Base-by-base conservation (phyloP, 2,888 invertebrate species). In the Andricus curvator region DNA sequence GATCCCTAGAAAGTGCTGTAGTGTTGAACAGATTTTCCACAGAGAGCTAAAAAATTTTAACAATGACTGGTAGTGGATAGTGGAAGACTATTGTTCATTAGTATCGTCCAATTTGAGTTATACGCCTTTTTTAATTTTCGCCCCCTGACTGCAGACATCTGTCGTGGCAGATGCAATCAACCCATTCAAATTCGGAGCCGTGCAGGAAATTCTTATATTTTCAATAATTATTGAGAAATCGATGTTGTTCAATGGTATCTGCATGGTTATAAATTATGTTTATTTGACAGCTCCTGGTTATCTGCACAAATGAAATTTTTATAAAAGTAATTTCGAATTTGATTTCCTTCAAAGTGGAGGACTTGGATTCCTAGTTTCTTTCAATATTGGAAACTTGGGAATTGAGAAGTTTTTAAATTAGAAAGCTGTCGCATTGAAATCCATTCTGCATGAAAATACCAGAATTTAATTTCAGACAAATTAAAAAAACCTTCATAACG, bases 231-330 rank as follows among this genome's bases (percentile, higher is more conserved):
- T 62, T 25, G 9, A 74, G 25, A 74, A 13, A 74, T 74, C 74
- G 74, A 74, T 74, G 56, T 56, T 74, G 29, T 56, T 15, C 51
- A 74, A 74, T 51, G 74, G 74, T 74, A 33, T n/a, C 33, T 74
- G 74, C 74, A 56, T 74, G 33, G 33, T 56, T 51, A 33, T 17
- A 56, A 56, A 74, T 48, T 8, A 20, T 70, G 25, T 70, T 20
- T 56, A 56, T 48, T 48, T 70, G 41, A 2, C 66, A 67, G 66
- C 66, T 41, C 41, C 13, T n/a, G 56, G 5, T 2, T 56, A 56
- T 56, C 9, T 56, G 56, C 17, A 48, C 48, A 48, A 48, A 1
- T 48, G 1, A 48, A 17, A 4, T 3, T 48, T 48, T 48, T 48
- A 1, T 48, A 15, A 17, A 48, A 48, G 15, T 48, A 17, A 48